Conservation (phyloP, 2,113 vertebrate genomes). For the Zosterops hypoxanthus region DNA sequence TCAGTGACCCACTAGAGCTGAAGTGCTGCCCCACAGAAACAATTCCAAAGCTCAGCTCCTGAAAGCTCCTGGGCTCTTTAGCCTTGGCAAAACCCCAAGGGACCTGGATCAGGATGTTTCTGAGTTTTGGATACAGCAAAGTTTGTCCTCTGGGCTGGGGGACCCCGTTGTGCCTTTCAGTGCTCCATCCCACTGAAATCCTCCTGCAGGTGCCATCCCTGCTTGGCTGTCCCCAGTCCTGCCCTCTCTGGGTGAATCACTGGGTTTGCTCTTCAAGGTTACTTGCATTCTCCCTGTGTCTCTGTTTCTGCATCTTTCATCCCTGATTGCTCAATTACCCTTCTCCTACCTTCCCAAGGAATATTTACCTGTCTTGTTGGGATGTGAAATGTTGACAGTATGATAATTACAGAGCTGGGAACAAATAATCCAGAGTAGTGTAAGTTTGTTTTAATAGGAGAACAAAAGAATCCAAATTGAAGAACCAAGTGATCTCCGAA, state of each 20-base stretch:
- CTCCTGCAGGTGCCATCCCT: neutral
- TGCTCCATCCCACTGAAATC: neutral
- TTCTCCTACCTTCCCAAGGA: conserved; percentile 17
- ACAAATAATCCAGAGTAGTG: conserved; percentile 7
- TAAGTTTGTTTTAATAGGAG: neutral
- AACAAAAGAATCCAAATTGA: neutral
- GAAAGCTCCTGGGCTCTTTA: neutral
- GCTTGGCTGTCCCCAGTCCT: neutral
- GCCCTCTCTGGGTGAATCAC: neutral
- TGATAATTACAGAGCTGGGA: neutral
- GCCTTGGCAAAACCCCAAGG: neutral
- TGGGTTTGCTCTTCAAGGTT: neutral
- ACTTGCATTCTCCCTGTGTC: conserved; percentile 9
- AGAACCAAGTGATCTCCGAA: neutral
- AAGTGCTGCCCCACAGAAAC: neutral
- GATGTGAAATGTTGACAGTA: conserved; percentile 17
- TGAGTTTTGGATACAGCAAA: neutral
- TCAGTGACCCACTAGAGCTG: neutral
- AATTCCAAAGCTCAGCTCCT: neutral
- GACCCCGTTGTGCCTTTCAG: neutral
- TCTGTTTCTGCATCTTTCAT: conserved; percentile 25
- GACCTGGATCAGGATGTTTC: neutral
- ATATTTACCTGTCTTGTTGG: conserved; percentile 27
- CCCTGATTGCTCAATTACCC: conserved; percentile 47
- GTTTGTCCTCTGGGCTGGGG: neutral